phyloP scores from a whole-genome alignment of 2,113 vertebrate species.

The Apistogramma diplotaenia region DNA sequence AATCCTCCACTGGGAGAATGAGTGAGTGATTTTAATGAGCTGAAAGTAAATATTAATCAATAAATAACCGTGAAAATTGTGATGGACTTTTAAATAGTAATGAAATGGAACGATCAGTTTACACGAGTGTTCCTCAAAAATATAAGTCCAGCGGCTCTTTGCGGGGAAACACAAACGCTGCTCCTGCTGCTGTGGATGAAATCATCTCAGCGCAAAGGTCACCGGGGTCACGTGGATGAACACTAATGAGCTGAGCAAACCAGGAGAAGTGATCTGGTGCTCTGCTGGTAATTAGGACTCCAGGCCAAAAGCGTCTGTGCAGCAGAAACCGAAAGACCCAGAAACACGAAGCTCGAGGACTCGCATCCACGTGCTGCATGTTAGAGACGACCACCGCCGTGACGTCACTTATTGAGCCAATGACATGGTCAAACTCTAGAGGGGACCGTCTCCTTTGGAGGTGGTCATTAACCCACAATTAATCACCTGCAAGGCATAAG shows the following conservation, averaged over 20 bases:
- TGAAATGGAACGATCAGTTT: background rate
- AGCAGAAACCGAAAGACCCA: background rate
- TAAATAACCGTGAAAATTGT: background rate
- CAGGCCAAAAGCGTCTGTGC: background rate
- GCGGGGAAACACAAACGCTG: background rate
- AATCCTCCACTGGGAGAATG: background rate
- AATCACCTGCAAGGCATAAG: no score
- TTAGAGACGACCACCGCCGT: accelerated
- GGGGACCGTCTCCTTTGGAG: no score
- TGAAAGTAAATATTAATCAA: background rate
- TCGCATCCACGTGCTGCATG: background rate
- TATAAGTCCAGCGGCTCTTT: background rate
- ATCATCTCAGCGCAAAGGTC: background rate
- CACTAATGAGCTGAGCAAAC: background rate
- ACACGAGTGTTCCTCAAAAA: background rate
- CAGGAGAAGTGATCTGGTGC: background rate
- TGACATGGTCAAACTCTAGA: no score
- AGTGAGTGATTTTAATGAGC: background rate
- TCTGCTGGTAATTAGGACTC: background rate
- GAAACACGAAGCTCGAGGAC: background rate
- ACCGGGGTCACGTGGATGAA: background rate
- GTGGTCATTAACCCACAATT: no score
- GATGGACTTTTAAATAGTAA: background rate
- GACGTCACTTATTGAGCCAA: no score
- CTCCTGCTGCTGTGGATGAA: background rate